These are phyloP conservation scores for Apistogramma diplotaenia DNA, from an alignment of 2,113 vertebrate species.

Conservation along the genomic window DNA sequence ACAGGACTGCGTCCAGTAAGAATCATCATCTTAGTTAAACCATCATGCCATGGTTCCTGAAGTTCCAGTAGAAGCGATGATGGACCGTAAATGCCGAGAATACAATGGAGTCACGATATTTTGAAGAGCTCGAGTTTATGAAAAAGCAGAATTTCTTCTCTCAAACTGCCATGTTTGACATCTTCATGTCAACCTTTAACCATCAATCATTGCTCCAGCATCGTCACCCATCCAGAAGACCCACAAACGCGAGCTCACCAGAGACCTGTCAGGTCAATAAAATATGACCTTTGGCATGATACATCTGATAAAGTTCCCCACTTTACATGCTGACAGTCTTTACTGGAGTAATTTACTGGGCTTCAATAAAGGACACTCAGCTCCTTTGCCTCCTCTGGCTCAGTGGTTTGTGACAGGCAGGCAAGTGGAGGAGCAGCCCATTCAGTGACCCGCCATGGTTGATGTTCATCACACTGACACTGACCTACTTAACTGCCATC, in stretches of 20 bases:
- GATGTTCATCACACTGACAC: slow-evolving; percentile 76
- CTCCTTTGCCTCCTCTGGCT: slow-evolving; percentile 48
- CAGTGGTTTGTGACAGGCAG: slow-evolving; percentile 64
- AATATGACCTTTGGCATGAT: slow-evolving; percentile 65
- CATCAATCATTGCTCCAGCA: slow-evolving; percentile 18
- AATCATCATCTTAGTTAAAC: background rate
- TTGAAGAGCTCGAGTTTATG: background rate
- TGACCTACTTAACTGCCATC: slow-evolving; percentile 76
- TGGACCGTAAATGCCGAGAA: background rate
- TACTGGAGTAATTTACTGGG: slow-evolving; percentile 60
- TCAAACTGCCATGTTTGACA: slow-evolving; percentile 23
- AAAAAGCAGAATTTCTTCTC: background rate
- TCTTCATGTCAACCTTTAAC: slow-evolving; percentile 31
- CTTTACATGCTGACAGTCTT: slow-evolving; percentile 54
- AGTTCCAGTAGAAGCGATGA: background rate
- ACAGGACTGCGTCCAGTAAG: background rate
- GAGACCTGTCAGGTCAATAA: slow-evolving; percentile 62
- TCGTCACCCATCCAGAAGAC: slow-evolving; percentile 24
- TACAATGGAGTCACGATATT: background rate
- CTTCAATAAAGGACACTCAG: slow-evolving; percentile 66
- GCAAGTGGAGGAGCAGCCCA: slow-evolving; percentile 65
- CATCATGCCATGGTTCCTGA: background rate
- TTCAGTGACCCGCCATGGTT: slow-evolving; percentile 64
- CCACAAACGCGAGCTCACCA: slow-evolving; percentile 4
- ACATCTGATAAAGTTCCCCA: slow-evolving; percentile 71